These are phyloP conservation scores for Iphiclides podalirius DNA, from an alignment of 2,888 invertebrate genomes.

Conservation along the genomic window DNA sequence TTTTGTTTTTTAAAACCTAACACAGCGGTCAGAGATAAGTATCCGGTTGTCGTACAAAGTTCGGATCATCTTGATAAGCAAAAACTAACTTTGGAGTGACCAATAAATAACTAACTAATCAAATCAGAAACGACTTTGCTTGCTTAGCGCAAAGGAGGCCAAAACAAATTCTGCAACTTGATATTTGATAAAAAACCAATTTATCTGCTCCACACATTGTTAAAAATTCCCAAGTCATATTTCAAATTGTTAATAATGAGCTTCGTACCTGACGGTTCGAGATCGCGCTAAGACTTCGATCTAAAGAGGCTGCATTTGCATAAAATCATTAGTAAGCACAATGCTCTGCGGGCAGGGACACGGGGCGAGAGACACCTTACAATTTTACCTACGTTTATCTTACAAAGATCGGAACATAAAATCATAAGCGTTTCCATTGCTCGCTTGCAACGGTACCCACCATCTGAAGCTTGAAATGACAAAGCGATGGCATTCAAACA, in stretches of 20 bases:
- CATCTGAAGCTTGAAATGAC: not conserved
- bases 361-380: constrained; percentile 69
- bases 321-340: constrained; percentile 81
- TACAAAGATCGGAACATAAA: constrained; percentile 34
- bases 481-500: constrained; percentile 41
- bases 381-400: constrained; percentile 57
- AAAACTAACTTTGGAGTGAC: no score
- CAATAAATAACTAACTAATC: no score
- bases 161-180: no score
- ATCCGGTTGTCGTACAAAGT: no score
- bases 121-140: no score
- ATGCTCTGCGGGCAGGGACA: constrained; percentile 77
- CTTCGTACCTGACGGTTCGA: constrained; percentile 77
- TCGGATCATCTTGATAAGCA: no score
- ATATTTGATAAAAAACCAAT: constrained; percentile 57
- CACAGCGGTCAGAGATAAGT: no score
- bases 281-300: constrained; percentile 80
- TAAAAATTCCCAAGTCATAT: constrained; percentile 72
- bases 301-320: constrained; percentile 80
- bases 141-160: no score
- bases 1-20: no score
- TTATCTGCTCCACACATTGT: constrained; percentile 57
- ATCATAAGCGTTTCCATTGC: constrained; percentile 39
- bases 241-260: constrained; percentile 79
- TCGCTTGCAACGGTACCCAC: not conserved